phyloP scores from a whole-genome alignment of 30 jellyfish, hydroid and myxozoan species.

The Mastigias papua region DNA sequence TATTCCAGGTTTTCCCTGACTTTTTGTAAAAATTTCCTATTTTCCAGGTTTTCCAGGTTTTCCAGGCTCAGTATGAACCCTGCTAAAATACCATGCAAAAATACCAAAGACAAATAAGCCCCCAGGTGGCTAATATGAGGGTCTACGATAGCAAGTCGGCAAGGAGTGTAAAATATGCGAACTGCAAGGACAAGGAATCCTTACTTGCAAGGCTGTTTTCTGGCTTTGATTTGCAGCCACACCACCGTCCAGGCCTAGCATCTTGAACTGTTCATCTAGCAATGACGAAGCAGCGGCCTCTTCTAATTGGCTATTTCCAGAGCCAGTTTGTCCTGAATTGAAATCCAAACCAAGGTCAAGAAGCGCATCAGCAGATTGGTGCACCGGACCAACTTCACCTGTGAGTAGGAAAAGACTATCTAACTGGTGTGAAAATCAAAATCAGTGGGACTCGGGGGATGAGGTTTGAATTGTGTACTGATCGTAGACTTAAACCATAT shows the following conservation, averaged over 20 bases:
- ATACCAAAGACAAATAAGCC: no score
- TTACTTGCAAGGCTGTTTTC: neutral
- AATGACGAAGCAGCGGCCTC: slow-evolving; percentile 59
- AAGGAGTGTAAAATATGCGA: no score
- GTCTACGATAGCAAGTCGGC: no score
- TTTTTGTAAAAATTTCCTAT: no score
- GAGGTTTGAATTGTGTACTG: no score
- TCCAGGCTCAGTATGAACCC: no score
- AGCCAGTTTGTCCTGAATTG: slow-evolving; percentile 1
- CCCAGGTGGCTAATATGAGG: no score
- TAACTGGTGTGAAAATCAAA: neutral
- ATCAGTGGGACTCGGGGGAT: neutral
- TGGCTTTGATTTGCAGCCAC: neutral
- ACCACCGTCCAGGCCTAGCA: slow-evolving; percentile 73
- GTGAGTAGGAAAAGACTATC: neutral
- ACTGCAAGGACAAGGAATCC: no score
- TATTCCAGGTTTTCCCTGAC: no score
- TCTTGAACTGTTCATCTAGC: slow-evolving; percentile 91
- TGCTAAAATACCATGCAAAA: no score
- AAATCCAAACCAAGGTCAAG: slow-evolving; percentile 92
- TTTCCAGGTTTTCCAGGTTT: no score
- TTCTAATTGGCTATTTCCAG: slow-evolving; percentile 27
- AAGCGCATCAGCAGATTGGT: slow-evolving; percentile 32
- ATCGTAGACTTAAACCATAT: no score
- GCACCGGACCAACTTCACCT: neutral